Percentiles rank a stretch among this genome's conserved stretches.
These are phyloP conservation scores for Bellardia bayeri DNA, from an alignment of 2,888 invertebrate species.

Conservation along the genomic window DNA sequence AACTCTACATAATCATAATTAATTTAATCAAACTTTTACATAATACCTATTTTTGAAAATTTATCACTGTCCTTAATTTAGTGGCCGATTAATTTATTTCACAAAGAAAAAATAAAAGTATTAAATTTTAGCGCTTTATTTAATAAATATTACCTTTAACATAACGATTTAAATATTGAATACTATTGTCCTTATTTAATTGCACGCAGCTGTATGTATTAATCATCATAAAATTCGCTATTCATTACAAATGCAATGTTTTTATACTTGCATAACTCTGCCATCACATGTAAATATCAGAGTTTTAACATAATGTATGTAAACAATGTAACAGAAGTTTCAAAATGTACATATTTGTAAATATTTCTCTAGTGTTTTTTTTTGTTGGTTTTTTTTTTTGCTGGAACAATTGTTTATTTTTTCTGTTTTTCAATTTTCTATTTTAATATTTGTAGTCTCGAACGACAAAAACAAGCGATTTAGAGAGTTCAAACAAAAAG, in stretches of 20 bases:
- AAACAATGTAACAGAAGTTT: constrained; percentile 1
- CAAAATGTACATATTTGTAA: constrained; percentile 21
- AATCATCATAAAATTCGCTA: too few relatives aligned
- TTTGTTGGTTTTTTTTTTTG: neutral
- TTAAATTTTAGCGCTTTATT: too few relatives aligned
- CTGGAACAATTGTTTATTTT: constrained; percentile 34
- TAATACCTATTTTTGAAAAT: too few relatives aligned
- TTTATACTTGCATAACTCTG: neutral
- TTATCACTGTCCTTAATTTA: too few relatives aligned
- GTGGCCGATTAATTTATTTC: too few relatives aligned
- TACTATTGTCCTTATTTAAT: too few relatives aligned
- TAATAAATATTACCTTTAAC: too few relatives aligned
- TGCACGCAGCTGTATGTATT: too few relatives aligned
- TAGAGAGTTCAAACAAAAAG: neutral
- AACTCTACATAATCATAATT: too few relatives aligned
- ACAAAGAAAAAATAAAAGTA: too few relatives aligned
- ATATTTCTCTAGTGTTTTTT: neutral
- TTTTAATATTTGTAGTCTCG: constrained; percentile 25
- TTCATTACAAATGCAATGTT: neutral
- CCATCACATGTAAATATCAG: constrained; percentile 26
- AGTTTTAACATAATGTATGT: neutral
- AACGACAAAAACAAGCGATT: constrained; percentile 29
- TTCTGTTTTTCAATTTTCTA: neutral
- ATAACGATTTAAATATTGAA: too few relatives aligned
- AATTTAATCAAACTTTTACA: too few relatives aligned